phyloP scores from a whole-genome alignment of 2,797 vertebrate species.

The Staurois parvus region DNA sequence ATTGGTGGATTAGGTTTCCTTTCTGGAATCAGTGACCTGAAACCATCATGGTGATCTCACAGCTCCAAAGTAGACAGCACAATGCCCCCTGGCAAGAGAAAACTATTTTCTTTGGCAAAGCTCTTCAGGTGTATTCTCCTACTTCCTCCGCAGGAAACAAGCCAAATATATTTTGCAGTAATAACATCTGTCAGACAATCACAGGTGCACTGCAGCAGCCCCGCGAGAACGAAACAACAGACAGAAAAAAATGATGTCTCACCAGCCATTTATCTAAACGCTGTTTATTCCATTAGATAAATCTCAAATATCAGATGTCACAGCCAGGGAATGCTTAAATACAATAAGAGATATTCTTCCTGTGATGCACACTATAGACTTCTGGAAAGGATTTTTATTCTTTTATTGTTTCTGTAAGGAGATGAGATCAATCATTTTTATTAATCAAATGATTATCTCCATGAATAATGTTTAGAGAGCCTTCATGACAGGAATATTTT shows the following conservation, averaged over 20 bases:
- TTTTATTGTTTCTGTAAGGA: slow-evolving; percentile 13
- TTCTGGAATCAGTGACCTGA: slow-evolving; percentile 35
- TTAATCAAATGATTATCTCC: slow-evolving; percentile 53
- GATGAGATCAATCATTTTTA: slow-evolving; percentile 46
- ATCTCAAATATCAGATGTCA: slow-evolving; percentile 58
- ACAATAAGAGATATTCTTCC: slow-evolving; percentile 47
- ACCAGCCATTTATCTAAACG: slow-evolving; percentile 49
- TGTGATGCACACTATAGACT: slow-evolving; percentile 22
- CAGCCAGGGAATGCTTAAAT: slow-evolving; percentile 39
- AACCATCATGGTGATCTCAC: slow-evolving; percentile 46
- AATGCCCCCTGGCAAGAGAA: slow-evolving; percentile 56
- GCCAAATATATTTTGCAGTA: slow-evolving; percentile 55
- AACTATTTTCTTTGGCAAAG: slow-evolving; percentile 58
- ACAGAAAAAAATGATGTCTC: slow-evolving; percentile 45
- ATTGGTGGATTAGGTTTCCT: slow-evolving; percentile 38
- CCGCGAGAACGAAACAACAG: slow-evolving; percentile 43
- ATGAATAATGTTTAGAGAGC: slow-evolving; percentile 30
- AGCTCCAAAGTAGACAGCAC: slow-evolving; percentile 31
- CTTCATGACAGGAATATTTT: slow-evolving; percentile 15
- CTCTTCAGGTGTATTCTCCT: slow-evolving; percentile 51
- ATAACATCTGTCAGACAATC: slow-evolving; percentile 60
- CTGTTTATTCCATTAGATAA: slow-evolving; percentile 50
- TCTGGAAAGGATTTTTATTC: slow-evolving; percentile 10
- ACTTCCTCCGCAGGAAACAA: slow-evolving; percentile 47
- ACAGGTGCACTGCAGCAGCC: slow-evolving; percentile 48